Base-by-base conservation (phyloP, 2,113 vertebrate genomes). In the Xiphophorus couchianus region DNA sequence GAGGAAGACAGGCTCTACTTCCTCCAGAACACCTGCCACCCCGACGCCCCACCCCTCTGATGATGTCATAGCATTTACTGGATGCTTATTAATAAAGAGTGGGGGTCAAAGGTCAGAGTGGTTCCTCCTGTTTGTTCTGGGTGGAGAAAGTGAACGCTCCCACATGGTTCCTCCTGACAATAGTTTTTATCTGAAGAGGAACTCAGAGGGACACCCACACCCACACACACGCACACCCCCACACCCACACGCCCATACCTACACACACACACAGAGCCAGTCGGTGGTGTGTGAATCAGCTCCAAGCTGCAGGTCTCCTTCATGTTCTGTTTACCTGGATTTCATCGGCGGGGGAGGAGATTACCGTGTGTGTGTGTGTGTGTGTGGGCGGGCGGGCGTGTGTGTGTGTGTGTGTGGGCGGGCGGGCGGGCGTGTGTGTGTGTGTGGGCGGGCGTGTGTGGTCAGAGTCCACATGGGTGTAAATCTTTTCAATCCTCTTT, bases 401-500 rank as follows among this genome's bases (percentile, higher is more conserved):
- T 6, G 19, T 25, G 3, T 14, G 63, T 10, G 31, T 54, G 17
- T 17, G 68, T 70, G 60, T 77, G 54, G 39, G 31, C 61, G n/a
- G n/a, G n/a, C n/a, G n/a, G n/a, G n/a, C n/a, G n/a, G n/a, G n/a
- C n/a, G 69, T 29, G 25, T 6, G 19, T 25, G 3, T 14, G 63
- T 10, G 31, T 54, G 17, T 17, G 68, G 64, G 60, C 70, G 54
- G 39, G 31, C 61, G 22, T 13, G 9, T n/a, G 63, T 11, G 31
- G 27, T 63, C 51, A 58, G 51, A 30, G 42, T 22, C 42, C 42
- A 51, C 66, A 22, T 31, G 69, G 27, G 42, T 14, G 54, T 67
- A 73, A 78, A 67, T 66, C 77, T 62, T 29, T 29, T 78, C 14
- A 14, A 62, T 74, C 73, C 64, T 66, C 73, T 74, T 72, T 61